phyloP scores from a whole-genome alignment of 2,888 invertebrate genomes.

The Idaea aversata region DNA sequence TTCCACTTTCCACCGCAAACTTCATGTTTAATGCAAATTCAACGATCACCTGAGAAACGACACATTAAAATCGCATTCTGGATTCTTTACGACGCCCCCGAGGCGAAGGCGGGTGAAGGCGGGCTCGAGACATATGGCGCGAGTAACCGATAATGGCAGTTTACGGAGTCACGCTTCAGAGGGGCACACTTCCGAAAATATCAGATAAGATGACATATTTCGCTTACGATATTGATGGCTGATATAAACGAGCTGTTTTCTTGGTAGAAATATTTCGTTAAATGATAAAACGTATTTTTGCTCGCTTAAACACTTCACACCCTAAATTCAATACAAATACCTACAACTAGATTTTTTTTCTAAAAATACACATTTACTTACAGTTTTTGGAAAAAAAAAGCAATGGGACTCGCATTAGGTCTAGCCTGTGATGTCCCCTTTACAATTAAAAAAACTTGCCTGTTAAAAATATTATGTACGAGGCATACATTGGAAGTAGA shows the following conservation, averaged over 20 bases:
- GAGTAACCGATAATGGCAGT: constrained; percentile 37
- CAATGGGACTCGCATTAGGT: too few relatives aligned
- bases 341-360: too few relatives aligned
- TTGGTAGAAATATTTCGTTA: neutral
- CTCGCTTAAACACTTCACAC: too few relatives aligned
- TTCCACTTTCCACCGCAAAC: constrained; percentile 1
- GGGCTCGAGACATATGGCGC: constrained; percentile 37
- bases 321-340: too few relatives aligned
- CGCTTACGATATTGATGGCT: constrained; percentile 3
- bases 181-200: constrained; percentile 15
- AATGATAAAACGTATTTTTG: neutral
- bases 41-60: constrained; percentile 55
- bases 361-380: too few relatives aligned
- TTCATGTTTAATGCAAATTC: constrained; percentile 63
- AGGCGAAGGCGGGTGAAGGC: constrained; percentile 26
- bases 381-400: too few relatives aligned
- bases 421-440: too few relatives aligned
- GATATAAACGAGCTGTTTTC: neutral
- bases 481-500: too few relatives aligned
- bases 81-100: constrained; percentile 47
- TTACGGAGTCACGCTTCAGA: constrained; percentile 23
- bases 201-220: constrained; percentile 23
- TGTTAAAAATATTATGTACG: too few relatives aligned
- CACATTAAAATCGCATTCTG: constrained; percentile 68
- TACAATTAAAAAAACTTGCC: too few relatives aligned